Conservation (phyloP, 2,797 vertebrate genomes). For the Bovichtus diacanthus region DNA sequence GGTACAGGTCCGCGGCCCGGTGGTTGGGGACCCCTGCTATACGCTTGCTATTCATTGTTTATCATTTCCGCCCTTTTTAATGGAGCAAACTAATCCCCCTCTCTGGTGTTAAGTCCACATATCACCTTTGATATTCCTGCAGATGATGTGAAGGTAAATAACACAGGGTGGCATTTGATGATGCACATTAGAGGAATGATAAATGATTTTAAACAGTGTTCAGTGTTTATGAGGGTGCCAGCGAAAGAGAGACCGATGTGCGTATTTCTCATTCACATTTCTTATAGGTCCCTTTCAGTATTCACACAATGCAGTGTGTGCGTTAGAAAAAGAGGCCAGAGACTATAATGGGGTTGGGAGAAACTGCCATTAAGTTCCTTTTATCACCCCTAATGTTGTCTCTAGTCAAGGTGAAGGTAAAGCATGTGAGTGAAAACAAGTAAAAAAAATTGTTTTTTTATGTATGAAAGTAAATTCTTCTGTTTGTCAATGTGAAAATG, state of each 20-base stretch:
- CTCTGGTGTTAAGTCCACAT: slow-evolving; percentile 5
- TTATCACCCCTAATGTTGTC: not conserved
- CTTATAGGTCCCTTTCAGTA: slow-evolving; percentile 43
- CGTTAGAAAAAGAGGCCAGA: not conserved
- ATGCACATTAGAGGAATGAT: slow-evolving; percentile 42
- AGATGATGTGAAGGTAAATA: slow-evolving; percentile 3
- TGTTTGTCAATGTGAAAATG: not conserved
- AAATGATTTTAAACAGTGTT: slow-evolving; percentile 39
- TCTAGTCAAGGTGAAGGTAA: not conserved
- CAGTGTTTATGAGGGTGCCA: slow-evolving; percentile 21
- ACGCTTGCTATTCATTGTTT: not conserved
- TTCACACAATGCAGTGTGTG: slow-evolving; percentile 7
- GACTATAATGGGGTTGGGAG: too few species aligned
- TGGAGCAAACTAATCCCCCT: not conserved
- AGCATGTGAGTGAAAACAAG: not conserved
- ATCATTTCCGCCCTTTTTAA: not conserved
- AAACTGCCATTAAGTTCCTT: too few species aligned
- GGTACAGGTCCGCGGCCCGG: too few species aligned
- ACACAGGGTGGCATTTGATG: slow-evolving; percentile 21
- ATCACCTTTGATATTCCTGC: slow-evolving; percentile 11
- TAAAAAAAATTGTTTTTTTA: not conserved
- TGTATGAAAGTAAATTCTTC: not conserved
- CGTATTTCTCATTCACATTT: slow-evolving; percentile 44
- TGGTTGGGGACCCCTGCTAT: too few species aligned
- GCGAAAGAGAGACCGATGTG: not conserved